Percentiles rank a stretch among this genome's conserved stretches.
These are phyloP conservation scores for Willisornis vidua DNA, from an alignment of 2,113 vertebrate genomes.

Conservation along the genomic window DNA sequence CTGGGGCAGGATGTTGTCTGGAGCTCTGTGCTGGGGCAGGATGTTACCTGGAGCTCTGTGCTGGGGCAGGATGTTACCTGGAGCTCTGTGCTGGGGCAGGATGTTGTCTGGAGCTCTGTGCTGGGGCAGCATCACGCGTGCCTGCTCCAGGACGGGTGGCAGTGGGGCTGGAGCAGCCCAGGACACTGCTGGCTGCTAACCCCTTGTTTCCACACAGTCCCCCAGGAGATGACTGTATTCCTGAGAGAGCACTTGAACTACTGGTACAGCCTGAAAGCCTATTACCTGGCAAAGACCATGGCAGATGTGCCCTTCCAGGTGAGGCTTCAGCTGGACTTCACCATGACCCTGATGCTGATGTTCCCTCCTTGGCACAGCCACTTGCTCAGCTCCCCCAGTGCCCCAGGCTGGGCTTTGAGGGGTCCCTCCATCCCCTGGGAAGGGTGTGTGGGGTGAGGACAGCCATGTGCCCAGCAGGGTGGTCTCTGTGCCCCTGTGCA, in stretches of 20 bases:
- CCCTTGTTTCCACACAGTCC: conserved; percentile 77
- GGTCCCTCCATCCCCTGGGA: neutral
- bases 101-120: too few species aligned
- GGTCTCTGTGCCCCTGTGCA: conserved; percentile 22
- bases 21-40: neutral
- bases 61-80: too few species aligned
- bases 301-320: conserved; percentile 98
- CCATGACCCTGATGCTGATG: accelerated
- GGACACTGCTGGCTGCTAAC: neutral
- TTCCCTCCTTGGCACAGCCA: neutral
- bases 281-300: conserved; percentile 97
- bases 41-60: too few species aligned
- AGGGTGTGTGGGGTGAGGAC: neutral
- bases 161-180: neutral
- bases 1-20: too few species aligned
- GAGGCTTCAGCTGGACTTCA: neutral
- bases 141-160: neutral
- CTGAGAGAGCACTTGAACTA: conserved; percentile 95
- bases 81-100: too few species aligned
- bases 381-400: accelerated
- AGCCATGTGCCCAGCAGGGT: neutral
- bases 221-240: conserved; percentile 96
- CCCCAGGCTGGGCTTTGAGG: neutral
- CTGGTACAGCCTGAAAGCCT: conserved; percentile 98
- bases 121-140: neutral